Percentiles rank a stretch among this genome's conserved stretches.
phyloP scores from a whole-genome alignment of 2,113 vertebrate species.

The Aegotheles bennettii region DNA sequence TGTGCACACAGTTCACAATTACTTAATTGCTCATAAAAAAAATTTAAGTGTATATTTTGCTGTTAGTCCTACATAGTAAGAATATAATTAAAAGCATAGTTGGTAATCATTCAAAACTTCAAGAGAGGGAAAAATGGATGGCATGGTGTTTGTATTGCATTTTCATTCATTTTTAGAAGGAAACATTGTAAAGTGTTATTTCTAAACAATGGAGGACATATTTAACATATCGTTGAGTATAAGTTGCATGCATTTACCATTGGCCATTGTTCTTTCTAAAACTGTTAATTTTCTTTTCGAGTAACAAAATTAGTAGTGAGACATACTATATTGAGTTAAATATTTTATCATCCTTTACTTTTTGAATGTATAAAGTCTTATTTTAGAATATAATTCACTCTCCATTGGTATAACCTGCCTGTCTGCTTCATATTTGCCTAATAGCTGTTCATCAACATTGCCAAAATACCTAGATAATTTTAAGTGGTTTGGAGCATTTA shows the following conservation, averaged over 20 bases:
- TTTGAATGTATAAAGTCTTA: neutral
- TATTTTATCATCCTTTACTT: neutral
- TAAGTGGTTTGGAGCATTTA: neutral
- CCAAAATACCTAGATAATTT: neutral
- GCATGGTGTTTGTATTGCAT: neutral
- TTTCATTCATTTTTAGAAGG: neutral
- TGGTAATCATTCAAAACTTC: neutral
- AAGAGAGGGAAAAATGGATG: neutral
- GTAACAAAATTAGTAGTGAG: neutral
- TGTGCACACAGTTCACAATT: neutral
- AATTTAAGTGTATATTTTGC: neutral
- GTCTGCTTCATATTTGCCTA: neutral
- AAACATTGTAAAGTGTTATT: neutral
- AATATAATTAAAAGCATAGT: neutral
- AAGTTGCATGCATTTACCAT: neutral
- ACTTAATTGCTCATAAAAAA: neutral
- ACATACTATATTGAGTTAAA: neutral
- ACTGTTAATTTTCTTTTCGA: neutral
- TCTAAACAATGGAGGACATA: neutral
- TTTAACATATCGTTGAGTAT: neutral
- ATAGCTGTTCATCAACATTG: neutral
- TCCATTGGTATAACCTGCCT: neutral
- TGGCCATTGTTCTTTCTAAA: neutral
- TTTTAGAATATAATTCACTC: neutral
- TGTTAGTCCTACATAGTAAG: neutral